Evolutionary conservation across 2,113 vertebrate species (phyloP).

Genomic region (Percina caprodes): DNA sequence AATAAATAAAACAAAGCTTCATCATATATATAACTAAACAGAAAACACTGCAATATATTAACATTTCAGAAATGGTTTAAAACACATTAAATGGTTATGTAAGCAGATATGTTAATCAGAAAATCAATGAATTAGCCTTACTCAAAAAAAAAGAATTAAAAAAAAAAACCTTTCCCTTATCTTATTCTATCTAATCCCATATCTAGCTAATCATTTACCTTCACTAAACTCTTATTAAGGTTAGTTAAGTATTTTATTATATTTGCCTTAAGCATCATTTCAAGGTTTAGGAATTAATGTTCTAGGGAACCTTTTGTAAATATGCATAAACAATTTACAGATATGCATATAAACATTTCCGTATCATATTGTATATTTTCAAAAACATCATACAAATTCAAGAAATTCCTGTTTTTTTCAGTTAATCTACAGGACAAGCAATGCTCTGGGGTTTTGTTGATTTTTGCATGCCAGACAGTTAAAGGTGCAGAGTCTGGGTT

Average conservation of each 20-base stretch:
- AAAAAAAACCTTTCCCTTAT: not conserved
- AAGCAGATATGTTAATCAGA: not conserved
- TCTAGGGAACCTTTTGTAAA: not conserved
- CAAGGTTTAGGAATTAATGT: not conserved
- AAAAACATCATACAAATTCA: too few relatives aligned
- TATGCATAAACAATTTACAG: not conserved
- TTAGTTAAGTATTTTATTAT: too few relatives aligned
- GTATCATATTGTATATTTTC: too few relatives aligned
- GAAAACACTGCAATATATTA: not conserved
- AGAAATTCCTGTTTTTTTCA: too few relatives aligned
- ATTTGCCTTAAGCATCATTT: not conserved
- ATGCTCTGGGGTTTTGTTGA: not conserved
- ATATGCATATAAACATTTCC: too few relatives aligned
- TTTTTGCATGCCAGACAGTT: too few relatives aligned
- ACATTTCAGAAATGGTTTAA: not conserved
- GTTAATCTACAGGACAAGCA: not conserved
- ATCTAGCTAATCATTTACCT: too few relatives aligned
- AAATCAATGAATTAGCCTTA: not conserved
- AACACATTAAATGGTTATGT: not conserved
- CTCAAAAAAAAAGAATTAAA: too few relatives aligned
- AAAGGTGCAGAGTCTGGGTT: too few relatives aligned
- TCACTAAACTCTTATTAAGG: too few relatives aligned
- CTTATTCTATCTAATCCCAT: too few relatives aligned
- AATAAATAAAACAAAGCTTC: not conserved
- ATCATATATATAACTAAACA: not conserved